Base-by-base conservation (phyloP, 2,113 vertebrate species). In the Dasyornis broadbenti region DNA sequence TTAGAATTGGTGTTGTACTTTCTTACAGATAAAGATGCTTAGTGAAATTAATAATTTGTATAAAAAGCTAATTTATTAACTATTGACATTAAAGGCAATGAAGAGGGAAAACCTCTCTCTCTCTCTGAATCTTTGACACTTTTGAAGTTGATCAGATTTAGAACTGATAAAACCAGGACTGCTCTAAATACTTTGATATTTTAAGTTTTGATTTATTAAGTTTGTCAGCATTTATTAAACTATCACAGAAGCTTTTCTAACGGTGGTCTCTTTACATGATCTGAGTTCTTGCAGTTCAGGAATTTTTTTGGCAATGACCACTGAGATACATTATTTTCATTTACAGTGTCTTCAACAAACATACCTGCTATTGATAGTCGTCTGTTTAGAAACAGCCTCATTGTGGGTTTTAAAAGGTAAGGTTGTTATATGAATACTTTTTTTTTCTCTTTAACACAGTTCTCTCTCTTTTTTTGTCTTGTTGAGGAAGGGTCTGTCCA, bases 391-490 rank as follows among this genome's bases (percentile, higher is more conserved):
- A 39, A 28, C 89, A 96, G 95, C 86, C 98, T 99, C 47, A 70
- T 97, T 95, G 5, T 2, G 19, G 98, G 97, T 93, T 99, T 99
- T 96, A 98, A 33, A 97, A 98, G 96, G 99, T 99, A 98, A 99
- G 98, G 15, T 72, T 77, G 56, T 76, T 45, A 4, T 23, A 30
- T 42, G 10, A 66, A 59, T 65, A n/a, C 6, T 5, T 28, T 1
- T 12, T 47, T 31, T 7, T 1, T 9, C 13, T 21, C 3, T 40
- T 17, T 63, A 44, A 31, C 6, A 8, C 72, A 82, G 44, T 52
- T 71, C 11, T 8, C 5, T 70, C 10, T 57, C 19, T 37, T 27
- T 75, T 75, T 75, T 83, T 63, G 17, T 28, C 20, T 39, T 61
- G 18, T 26, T 86, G 28, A 70, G 16, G 11, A 9, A 8, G 44